These are phyloP conservation scores for Rotaria macrura DNA, from an alignment of 2,888 invertebrate genomes.

Conservation along the genomic window DNA sequence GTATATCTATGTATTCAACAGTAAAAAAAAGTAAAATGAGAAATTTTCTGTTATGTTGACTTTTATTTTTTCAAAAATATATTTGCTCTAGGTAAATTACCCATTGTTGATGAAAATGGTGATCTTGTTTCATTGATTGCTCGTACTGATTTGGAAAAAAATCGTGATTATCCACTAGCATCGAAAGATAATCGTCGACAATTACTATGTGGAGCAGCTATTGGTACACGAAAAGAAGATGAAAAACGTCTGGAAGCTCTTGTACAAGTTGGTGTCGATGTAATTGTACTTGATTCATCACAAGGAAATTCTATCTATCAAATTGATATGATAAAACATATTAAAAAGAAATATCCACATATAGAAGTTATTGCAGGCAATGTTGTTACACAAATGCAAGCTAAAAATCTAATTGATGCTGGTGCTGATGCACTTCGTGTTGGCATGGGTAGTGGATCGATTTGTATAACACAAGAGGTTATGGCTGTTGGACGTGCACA, in stretches of 20 bases:
- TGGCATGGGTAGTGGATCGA: constrained; percentile 98
- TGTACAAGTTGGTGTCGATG: constrained; percentile 81
- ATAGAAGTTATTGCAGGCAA: constrained; percentile 90
- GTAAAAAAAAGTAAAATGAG: too few relatives aligned
- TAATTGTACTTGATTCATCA: constrained; percentile 87
- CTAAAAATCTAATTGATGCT: constrained; percentile 88
- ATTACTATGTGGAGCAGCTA: constrained; percentile 50
- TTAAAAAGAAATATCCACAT: constrained; percentile 72
- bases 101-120: constrained; percentile 53
- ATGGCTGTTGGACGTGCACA: constrained; percentile 98
- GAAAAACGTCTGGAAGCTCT: constrained; percentile 67
- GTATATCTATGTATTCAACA: too few relatives aligned
- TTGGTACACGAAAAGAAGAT: constrained; percentile 63
- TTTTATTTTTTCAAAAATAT: too few relatives aligned
- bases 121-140: constrained; percentile 87
- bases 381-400: constrained; percentile 88
- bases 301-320: constrained; percentile 94
- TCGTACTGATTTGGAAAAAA: constrained; percentile 91
- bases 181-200: constrained; percentile 75
- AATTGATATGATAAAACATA: constrained; percentile 79
- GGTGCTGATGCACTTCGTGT: constrained; percentile 91
- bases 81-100: constrained; percentile 51
- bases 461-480: constrained; percentile 83
- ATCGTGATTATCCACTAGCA: constrained; percentile 85
- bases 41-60: too few relatives aligned